Evolutionary conservation across 2,113 vertebrate genomes (phyloP).

Genomic region (Mungos mungo): DNA sequence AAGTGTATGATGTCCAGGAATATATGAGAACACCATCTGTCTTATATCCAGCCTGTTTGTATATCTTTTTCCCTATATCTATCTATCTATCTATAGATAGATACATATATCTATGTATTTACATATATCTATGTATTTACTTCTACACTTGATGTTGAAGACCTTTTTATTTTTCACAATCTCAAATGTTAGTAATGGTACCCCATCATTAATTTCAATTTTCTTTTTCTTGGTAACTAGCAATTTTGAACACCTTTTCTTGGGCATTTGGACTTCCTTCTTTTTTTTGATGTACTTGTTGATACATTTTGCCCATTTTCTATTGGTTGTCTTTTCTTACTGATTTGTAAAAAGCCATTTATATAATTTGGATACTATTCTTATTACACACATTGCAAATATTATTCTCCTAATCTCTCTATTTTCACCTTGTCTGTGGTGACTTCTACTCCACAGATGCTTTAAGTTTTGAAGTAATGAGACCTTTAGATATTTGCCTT

Average conservation of each 20-base stretch:
- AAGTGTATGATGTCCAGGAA: not conserved
- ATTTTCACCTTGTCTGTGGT: not conserved
- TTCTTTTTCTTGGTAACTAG: not conserved
- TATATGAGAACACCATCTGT: not conserved
- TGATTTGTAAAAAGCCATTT: not conserved
- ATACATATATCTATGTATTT: too few relatives aligned
- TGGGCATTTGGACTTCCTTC: not conserved
- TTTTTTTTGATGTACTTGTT: conserved; percentile 16
- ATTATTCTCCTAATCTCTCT: not conserved
- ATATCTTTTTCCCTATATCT: not conserved
- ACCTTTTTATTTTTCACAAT: not conserved
- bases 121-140: too few relatives aligned
- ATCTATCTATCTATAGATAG: too few relatives aligned
- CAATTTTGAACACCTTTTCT: not conserved
- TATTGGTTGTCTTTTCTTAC: not conserved
- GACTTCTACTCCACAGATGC: not conserved
- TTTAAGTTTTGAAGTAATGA: not conserved
- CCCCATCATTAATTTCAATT: not conserved
- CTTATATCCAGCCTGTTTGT: not conserved
- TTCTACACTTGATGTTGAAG: not conserved
- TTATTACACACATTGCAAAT: not conserved
- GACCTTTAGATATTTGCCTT: not conserved
- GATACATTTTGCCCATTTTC: not conserved
- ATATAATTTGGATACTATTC: not conserved
- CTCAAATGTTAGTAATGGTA: not conserved